phyloP scores from a whole-genome alignment of 2,888 invertebrate species.

The Agrotis ipsilon region DNA sequence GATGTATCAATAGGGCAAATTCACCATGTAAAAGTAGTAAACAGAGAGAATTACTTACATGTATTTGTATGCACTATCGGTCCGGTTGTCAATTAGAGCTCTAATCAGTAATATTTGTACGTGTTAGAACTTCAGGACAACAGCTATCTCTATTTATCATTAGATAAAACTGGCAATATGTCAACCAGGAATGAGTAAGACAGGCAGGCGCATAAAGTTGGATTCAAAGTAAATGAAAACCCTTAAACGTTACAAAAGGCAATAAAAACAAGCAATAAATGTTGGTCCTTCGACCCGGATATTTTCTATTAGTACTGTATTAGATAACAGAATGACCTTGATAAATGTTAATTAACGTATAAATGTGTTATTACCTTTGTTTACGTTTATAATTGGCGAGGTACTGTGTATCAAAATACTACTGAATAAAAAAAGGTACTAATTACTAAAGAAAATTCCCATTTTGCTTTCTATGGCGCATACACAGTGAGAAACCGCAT shows the following conservation, averaged over 20 bases:
- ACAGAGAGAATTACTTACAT: neutral
- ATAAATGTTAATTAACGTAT: conserved; percentile 44
- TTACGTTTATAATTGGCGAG: conserved; percentile 12
- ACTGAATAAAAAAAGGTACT: conserved; percentile 4
- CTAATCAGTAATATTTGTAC: conserved; percentile 23
- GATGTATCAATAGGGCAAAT: neutral
- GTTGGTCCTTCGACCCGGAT: conserved; percentile 28
- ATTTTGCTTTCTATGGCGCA: neutral
- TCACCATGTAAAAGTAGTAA: neutral
- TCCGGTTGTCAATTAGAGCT: conserved; percentile 30
- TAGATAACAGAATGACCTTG: conserved; percentile 21
- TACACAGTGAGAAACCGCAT: neutral
- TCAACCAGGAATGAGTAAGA: neutral
- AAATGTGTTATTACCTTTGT: conserved; percentile 24
- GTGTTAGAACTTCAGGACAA: conserved; percentile 14
- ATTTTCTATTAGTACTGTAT: conserved; percentile 15
- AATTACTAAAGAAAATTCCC: conserved; percentile 9
- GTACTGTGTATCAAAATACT: conserved; percentile 4
- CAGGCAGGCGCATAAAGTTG: neutral
- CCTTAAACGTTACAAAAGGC: neutral
- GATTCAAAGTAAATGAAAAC: neutral
- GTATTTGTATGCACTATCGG: neutral
- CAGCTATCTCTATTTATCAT: conserved; percentile 27
- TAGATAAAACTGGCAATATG: conserved; percentile 28
- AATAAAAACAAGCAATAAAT: neutral